phyloP scores from a whole-genome alignment of 2,113 vertebrate species.

The Takifugu flavidus region DNA sequence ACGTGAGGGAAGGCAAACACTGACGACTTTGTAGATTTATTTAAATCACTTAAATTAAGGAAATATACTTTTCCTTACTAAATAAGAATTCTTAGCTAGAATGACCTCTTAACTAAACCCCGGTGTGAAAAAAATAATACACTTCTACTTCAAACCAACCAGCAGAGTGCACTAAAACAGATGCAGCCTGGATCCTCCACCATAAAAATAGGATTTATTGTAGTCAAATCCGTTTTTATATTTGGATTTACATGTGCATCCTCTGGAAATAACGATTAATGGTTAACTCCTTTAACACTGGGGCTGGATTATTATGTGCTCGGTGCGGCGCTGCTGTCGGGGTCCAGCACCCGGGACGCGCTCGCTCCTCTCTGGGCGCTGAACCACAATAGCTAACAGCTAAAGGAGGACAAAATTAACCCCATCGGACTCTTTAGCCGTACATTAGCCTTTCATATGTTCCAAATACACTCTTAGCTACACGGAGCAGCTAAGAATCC shows the following conservation, averaged over 20 bases:
- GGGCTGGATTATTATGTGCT: too few species aligned
- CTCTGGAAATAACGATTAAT: too few species aligned
- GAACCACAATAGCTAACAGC: conserved; percentile 31
- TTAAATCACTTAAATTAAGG: background rate
- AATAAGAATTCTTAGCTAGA: background rate
- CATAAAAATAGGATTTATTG: too few species aligned
- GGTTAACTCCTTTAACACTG: too few species aligned
- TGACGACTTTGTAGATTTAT: background rate
- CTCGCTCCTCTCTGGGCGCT: background rate
- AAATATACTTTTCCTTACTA: background rate
- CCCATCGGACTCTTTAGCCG: background rate
- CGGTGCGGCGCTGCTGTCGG: too few species aligned
- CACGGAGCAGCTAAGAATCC: too few species aligned
- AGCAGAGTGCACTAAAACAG: conserved; percentile 42
- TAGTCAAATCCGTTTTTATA: too few species aligned
- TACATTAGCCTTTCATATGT: background rate
- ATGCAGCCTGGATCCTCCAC: background rate
- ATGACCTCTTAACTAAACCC: background rate
- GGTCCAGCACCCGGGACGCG: too few species aligned
- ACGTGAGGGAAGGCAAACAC: background rate
- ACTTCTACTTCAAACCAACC: conserved; percentile 6
- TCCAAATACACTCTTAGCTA: fast-evolving
- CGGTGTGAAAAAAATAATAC: background rate
- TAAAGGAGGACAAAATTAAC: background rate
- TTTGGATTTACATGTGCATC: too few species aligned